Evolutionary conservation across 2,797 vertebrate species (phyloP), one percentile per base, ranked within the genome.

Genomic region (Intellagama lesueurii): DNA sequence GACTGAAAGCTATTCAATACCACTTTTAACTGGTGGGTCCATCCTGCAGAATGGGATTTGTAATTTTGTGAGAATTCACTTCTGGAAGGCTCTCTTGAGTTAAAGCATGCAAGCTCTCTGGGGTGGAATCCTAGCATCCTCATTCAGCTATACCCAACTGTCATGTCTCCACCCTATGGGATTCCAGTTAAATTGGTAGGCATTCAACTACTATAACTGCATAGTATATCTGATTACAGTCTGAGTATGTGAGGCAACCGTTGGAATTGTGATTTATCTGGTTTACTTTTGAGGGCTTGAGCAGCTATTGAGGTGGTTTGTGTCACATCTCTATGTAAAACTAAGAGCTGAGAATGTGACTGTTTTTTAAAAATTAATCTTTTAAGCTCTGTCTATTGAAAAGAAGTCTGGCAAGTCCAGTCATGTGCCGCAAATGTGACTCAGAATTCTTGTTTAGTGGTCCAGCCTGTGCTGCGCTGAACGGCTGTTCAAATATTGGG

Each of bases 361-460:
- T 91, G 40, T 40, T 91, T 64, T 89, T 69, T 87, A 40, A 93
- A 88, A 14, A 76, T 87, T 88, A 92, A 93, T 94, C 81, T 94
- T 90, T 88, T 94, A 83, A 90, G 75, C 91, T 94, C 90, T 90
- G 91, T 79, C 91, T 85, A 90, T 94, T 94, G 93, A 94, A 95
- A 93, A 90, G 73, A 73, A 35, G 77, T 44, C 73, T 92, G 90
- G 91, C 94, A 91, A 92, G 94, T 90, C 88, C 91, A 89, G 92
- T 92, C 93, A 90, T 32, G 91, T 35, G 87, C 19, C 83, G 76
- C 91, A 93, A 90, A 92, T 66, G 76, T 92, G 84, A 80, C 70
- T 92, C 91, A 92, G 85, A 87, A 91, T 90, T n/a, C 92, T 78
- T 86, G 89, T 87, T 77, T 16, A 22, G 88, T 0, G 0, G 78